phyloP scores from a whole-genome alignment of 2,888 invertebrate genomes.

The Ganaspis brasiliensis region DNA sequence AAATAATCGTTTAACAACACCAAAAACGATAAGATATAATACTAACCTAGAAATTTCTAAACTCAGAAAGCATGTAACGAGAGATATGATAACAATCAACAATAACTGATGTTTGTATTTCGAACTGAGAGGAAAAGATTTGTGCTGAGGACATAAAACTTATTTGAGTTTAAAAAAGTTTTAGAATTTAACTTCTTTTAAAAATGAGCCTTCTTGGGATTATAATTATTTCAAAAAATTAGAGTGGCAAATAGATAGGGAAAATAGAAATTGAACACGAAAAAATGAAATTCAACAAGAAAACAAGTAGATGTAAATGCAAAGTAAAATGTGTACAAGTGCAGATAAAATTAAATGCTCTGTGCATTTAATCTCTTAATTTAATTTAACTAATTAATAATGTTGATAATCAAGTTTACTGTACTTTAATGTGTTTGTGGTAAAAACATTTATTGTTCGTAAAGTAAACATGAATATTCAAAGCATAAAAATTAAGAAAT shows the following conservation, averaged over 20 bases:
- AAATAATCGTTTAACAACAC: background rate
- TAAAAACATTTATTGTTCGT: background rate
- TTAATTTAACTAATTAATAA: background rate
- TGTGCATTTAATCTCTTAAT: too few species aligned
- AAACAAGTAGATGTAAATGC: too few species aligned
- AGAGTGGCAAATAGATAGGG: too few species aligned
- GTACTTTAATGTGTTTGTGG: background rate
- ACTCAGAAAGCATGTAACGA: constrained; percentile 1
- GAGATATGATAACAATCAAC: constrained; percentile 20
- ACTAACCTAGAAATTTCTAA: background rate
- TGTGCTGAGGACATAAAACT: background rate
- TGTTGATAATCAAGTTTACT: background rate
- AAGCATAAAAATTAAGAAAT: background rate
- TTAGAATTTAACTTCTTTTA: too few species aligned
- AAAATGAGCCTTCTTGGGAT: too few species aligned
- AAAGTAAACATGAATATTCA: background rate
- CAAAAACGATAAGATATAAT: constrained; percentile 1
- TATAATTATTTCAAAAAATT: too few species aligned
- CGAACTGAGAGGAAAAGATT: background rate
- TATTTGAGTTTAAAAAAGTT: too few species aligned
- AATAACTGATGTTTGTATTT: constrained; percentile 15
- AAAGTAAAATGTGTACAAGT: too few species aligned
- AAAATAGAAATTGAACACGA: too few species aligned
- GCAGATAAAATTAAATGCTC: too few species aligned
- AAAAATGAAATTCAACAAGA: too few species aligned